phyloP scores from a whole-genome alignment of 1,140 invertebrate species.

The Acyrthosiphon pisum region DNA sequence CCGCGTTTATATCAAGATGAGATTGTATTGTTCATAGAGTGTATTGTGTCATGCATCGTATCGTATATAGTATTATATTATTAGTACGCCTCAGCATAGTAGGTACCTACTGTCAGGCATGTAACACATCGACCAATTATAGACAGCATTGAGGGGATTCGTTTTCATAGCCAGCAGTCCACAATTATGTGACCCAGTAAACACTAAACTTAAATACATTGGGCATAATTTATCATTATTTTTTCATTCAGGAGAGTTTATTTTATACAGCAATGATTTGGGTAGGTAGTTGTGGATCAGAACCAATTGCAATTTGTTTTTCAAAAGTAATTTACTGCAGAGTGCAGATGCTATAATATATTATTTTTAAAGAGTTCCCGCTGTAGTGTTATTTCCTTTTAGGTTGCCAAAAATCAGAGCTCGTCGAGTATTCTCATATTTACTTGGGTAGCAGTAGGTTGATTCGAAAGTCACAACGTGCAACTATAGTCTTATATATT shows the following conservation, averaged over 20 bases:
- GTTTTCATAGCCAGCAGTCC: not conserved
- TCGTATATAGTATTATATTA: not conserved
- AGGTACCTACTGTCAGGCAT: not conserved
- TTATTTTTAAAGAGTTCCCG: not conserved
- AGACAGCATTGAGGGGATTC: not conserved
- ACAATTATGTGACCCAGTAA: not conserved
- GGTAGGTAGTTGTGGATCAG: not conserved
- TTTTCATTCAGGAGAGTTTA: not conserved
- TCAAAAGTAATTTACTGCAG: not conserved
- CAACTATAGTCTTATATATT: not conserved
- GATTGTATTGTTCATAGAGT: not conserved
- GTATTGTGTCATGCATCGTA: not conserved
- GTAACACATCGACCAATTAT: not conserved
- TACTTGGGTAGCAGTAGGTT: not conserved
- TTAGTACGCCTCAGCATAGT: not conserved
- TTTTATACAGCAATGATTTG: not conserved
- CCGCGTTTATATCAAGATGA: not conserved
- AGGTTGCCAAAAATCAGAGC: not conserved
- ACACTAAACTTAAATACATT: not conserved
- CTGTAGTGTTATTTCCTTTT: not conserved
- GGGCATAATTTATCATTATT: not conserved
- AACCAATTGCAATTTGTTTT: not conserved
- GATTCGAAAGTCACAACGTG: not conserved
- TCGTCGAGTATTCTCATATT: not conserved
- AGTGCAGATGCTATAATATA: not conserved